These are phyloP conservation scores for Merodon equestris DNA, from an alignment of 2,888 invertebrate species.

Conservation along the genomic window DNA sequence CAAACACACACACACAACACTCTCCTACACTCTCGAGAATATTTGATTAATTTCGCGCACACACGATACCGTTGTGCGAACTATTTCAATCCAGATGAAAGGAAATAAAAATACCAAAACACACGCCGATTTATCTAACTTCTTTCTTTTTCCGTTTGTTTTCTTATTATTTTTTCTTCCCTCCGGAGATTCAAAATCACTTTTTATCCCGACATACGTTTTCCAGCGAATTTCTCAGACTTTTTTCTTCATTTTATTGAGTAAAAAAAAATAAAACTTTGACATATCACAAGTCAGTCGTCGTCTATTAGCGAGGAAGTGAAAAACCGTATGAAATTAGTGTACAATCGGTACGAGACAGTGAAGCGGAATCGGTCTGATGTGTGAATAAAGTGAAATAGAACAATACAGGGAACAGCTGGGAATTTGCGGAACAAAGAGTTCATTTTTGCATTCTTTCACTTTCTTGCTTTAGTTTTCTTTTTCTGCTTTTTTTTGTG, in stretches of 20 bases:
- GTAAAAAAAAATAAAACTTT: slow-evolving; percentile 59
- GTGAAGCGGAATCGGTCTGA: slow-evolving; percentile 20
- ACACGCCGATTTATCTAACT: slow-evolving; percentile 10
- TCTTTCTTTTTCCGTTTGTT: too few species aligned
- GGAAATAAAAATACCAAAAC: slow-evolving; percentile 12
- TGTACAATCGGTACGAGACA: slow-evolving; percentile 31
- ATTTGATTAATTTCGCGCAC: slow-evolving; percentile 56
- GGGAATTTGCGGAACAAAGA: slow-evolving; percentile 28
- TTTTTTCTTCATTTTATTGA: slow-evolving; percentile 66
- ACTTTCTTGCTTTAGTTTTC: too few species aligned
- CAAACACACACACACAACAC: slow-evolving; percentile 68
- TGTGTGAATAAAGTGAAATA: slow-evolving; percentile 1
- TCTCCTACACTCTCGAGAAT: slow-evolving; percentile 57
- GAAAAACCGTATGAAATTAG: slow-evolving; percentile 59
- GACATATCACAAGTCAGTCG: slow-evolving; percentile 67
- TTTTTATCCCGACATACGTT: slow-evolving; percentile 34
- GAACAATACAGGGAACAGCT: slow-evolving; percentile 17
- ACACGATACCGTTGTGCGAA: slow-evolving; percentile 42
- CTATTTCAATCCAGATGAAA: slow-evolving; percentile 6
- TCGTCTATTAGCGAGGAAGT: slow-evolving; percentile 62
- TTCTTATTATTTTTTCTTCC: too few species aligned
- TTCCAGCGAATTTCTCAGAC: slow-evolving; percentile 32
- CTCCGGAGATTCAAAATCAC: slow-evolving; percentile 15
- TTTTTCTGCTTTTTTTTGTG: neutral
- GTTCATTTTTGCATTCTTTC: slow-evolving; percentile 37